Evolutionary conservation across 2,113 vertebrate species (phyloP).

Genomic region (Sinocyclocheilus anshuiensis): DNA sequence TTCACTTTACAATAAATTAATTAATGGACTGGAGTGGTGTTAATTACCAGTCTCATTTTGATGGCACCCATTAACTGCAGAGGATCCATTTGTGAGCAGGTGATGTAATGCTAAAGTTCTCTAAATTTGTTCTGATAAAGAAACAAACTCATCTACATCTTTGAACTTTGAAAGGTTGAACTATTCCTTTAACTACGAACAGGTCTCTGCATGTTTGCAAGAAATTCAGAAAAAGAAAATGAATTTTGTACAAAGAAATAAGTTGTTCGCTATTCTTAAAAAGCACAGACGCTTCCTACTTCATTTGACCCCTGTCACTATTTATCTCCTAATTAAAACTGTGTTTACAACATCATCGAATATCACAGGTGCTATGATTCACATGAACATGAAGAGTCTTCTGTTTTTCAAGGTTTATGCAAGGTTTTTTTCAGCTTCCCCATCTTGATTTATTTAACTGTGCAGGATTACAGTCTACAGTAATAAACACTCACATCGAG

Average conservation of each 20-base stretch:
- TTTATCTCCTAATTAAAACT: constrained; percentile 10
- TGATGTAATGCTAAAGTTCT: not conserved
- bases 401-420: not conserved
- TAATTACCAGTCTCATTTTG: not conserved
- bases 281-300: not conserved
- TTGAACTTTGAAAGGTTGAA: not conserved
- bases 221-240: not conserved
- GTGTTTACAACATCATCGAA: not conserved
- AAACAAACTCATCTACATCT: not conserved
- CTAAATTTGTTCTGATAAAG: not conserved
- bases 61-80: not conserved
- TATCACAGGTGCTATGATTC: not conserved
- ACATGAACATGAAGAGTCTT: not conserved
- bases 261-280: not conserved
- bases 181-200: not conserved
- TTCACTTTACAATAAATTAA: not conserved
- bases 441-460: not conserved
- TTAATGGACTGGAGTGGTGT: not conserved
- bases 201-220: not conserved
- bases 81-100: not conserved
- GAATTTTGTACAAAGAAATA: not conserved
- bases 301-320: not conserved
- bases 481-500: not conserved
- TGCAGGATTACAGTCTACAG: not conserved
- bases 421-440: not conserved